A percentile compares a stretch with the other conserved stretches of the same genome.
phyloP scores from a whole-genome alignment of 2,888 invertebrate species.

The Nomada lathburiana region DNA sequence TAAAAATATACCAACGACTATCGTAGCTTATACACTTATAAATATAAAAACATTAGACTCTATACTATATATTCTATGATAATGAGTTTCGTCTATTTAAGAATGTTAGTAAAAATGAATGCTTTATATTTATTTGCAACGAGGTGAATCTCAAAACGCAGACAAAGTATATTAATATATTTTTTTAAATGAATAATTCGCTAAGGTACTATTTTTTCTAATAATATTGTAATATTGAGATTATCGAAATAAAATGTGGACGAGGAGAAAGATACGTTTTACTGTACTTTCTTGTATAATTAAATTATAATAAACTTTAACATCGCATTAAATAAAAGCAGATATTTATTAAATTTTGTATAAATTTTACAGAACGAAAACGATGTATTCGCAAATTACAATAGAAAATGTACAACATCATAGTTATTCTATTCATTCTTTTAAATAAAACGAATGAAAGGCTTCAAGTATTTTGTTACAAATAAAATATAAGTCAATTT shows the following conservation, averaged over 20 bases:
- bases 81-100: slow-evolving; percentile 27
- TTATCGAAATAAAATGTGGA: slow-evolving; percentile 40
- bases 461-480: background rate
- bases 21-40: slow-evolving; percentile 35
- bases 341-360: slow-evolving; percentile 38
- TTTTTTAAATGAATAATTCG: slow-evolving; percentile 33
- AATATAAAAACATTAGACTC: slow-evolving; percentile 43
- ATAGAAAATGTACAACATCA: background rate
- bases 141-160: slow-evolving; percentile 33
- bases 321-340: slow-evolving; percentile 17
- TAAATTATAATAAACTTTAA: slow-evolving; percentile 26
- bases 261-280: background rate
- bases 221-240: slow-evolving; percentile 33
- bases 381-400: background rate
- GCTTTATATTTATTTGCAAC: slow-evolving; percentile 34
- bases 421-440: background rate
- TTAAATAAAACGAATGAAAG: background rate
- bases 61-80: slow-evolving; percentile 9
- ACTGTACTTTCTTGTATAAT: slow-evolving; percentile 15
- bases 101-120: slow-evolving; percentile 13
- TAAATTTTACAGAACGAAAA: slow-evolving; percentile 23
- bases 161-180: slow-evolving; percentile 55
- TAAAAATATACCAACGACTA: slow-evolving; percentile 23
- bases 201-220: slow-evolving; percentile 42
- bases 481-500: background rate